Evolutionary conservation across 2,797 vertebrate genomes (phyloP).

Genomic region (Poecile montanus): DNA sequence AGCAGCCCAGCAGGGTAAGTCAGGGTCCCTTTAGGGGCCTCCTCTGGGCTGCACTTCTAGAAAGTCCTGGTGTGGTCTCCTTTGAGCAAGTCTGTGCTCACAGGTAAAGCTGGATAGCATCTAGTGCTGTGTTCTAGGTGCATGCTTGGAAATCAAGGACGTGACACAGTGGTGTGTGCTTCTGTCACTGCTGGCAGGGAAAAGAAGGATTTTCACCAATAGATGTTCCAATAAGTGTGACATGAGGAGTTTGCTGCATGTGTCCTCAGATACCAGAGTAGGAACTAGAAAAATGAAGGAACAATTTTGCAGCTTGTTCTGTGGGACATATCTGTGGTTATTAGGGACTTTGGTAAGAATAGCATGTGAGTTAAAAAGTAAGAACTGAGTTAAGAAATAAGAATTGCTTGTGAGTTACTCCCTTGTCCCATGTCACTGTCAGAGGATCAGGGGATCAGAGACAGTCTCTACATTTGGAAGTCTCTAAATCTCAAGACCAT

Average conservation of each 20-base stretch:
- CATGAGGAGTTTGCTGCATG: not conserved
- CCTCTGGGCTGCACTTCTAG: not conserved
- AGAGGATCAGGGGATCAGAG: not conserved
- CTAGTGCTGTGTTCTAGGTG: not conserved
- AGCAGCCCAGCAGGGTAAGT: not conserved
- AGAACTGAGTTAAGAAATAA: not conserved
- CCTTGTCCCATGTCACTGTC: not conserved
- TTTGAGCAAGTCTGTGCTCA: not conserved
- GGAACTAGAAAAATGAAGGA: not conserved
- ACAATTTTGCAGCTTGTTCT: not conserved
- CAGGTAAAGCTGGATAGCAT: not conserved
- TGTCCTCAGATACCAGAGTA: not conserved
- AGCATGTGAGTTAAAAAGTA: not conserved
- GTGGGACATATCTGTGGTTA: accelerated
- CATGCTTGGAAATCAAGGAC: not conserved
- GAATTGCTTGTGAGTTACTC: not conserved
- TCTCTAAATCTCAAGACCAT: not conserved
- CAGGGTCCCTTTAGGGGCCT: not conserved
- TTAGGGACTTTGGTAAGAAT: not conserved
- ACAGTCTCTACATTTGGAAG: not conserved
- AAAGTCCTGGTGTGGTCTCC: not conserved
- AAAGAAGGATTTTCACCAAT: not conserved
- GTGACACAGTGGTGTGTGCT: not conserved
- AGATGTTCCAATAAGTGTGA: not conserved
- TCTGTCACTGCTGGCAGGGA: not conserved